A percentile compares a stretch with the other conserved stretches of the same genome.
Evolutionary conservation across 37 sponge, comb jelly and placozoan genomes (phyloP).

Genomic region (Aphrocallistes beatrix): DNA sequence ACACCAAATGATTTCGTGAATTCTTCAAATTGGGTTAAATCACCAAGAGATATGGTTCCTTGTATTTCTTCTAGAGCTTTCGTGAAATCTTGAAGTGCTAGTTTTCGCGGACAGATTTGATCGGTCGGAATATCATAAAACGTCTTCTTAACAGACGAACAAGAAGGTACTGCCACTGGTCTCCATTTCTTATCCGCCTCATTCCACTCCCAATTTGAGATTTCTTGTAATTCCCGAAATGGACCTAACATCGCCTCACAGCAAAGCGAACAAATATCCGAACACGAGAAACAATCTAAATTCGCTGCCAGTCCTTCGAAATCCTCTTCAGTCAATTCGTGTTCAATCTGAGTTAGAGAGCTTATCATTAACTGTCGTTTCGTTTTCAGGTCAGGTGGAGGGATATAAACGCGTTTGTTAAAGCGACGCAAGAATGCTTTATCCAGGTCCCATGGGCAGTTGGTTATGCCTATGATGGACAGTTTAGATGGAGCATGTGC

Average conservation of each 20-base stretch:
- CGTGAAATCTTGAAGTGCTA: slow-evolving; percentile 26
- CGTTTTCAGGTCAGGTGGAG: slow-evolving; percentile 19
- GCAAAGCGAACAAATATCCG: slow-evolving; percentile 51
- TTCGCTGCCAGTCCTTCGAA: slow-evolving; percentile 32
- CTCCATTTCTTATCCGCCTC: background rate
- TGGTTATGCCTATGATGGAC: slow-evolving; percentile 74
- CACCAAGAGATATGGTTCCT: slow-evolving; percentile 26
- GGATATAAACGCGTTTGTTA: slow-evolving; percentile 25
- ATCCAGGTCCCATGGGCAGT: slow-evolving; percentile 87
- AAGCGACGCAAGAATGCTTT: slow-evolving; percentile 66
- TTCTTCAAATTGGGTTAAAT: slow-evolving; percentile 25
- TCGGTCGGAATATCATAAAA: background rate
- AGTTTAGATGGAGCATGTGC: slow-evolving; percentile 19
- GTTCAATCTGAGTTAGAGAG: background rate
- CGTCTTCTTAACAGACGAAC: background rate
- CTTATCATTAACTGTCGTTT: slow-evolving; percentile 24
- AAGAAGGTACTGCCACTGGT: background rate
- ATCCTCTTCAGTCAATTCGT: slow-evolving; percentile 29
- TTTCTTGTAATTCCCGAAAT: slow-evolving; percentile 49
- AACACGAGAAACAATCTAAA: slow-evolving; percentile 65
- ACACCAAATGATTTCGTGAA: slow-evolving; percentile 36
- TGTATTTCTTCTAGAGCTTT: slow-evolving; percentile 31
- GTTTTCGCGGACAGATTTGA: slow-evolving; percentile 20
- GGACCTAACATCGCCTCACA: slow-evolving; percentile 61
- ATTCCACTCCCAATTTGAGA: slow-evolving; percentile 33